Conservation (phyloP, 2,888 invertebrate species). For the Athalia cordata region DNA sequence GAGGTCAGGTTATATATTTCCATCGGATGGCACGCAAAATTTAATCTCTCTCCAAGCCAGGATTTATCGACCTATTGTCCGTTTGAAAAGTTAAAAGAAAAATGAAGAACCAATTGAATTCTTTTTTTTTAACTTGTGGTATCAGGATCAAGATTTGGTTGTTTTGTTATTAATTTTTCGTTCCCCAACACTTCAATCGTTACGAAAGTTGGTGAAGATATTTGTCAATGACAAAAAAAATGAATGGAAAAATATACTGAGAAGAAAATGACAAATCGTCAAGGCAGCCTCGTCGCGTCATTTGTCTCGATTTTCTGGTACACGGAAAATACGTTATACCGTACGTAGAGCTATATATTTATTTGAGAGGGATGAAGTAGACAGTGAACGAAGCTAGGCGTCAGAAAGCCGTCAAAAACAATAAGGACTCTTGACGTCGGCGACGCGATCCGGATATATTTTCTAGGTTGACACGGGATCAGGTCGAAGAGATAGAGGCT, state of each 20-base stretch:
- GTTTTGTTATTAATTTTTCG: too few relatives aligned
- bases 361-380: not conserved
- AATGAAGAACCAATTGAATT: too few relatives aligned
- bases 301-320: too few relatives aligned
- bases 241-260: too few relatives aligned
- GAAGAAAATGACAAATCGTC: too few relatives aligned
- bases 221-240: too few relatives aligned
- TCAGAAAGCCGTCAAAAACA: slow-evolving; percentile 18
- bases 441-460: slow-evolving; percentile 16
- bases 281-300: too few relatives aligned
- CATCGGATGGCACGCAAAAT: slow-evolving; percentile 58
- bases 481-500: slow-evolving; percentile 10
- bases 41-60: slow-evolving; percentile 50
- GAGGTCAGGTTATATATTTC: slow-evolving; percentile 58
- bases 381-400: not conserved
- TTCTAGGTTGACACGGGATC: slow-evolving; percentile 13
- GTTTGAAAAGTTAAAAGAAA: not conserved
- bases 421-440: slow-evolving; percentile 21
- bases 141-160: too few relatives aligned
- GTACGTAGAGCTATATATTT: not conserved
- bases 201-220: too few relatives aligned
- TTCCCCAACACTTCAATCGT: too few relatives aligned
- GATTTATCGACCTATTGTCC: slow-evolving; percentile 35
- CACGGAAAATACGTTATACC: too few relatives aligned
- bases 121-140: not conserved